Percentiles rank a stretch among this genome's conserved stretches.
Evolutionary conservation across 2,797 vertebrate species (phyloP).

Genomic region (Chromis chromis): DNA sequence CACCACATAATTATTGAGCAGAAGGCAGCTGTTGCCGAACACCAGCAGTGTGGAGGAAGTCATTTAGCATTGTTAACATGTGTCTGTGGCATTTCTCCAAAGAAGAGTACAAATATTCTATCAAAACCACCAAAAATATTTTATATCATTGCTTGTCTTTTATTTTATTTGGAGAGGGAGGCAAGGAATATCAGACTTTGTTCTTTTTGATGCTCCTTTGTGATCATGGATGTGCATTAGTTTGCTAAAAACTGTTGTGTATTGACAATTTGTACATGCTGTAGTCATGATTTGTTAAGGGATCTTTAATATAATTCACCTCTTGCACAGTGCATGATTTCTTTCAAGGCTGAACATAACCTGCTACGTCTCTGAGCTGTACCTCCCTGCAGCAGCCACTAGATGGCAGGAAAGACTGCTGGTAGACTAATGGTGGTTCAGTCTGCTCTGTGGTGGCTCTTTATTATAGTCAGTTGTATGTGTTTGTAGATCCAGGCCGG

Average conservation of each 20-base stretch:
- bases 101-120: no score
- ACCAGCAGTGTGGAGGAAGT: background rate
- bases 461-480: no score
- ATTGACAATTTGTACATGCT: no score
- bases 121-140: no score
- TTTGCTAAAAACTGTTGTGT: no score
- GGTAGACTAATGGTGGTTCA: background rate
- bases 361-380: background rate
- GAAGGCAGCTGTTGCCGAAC: background rate
- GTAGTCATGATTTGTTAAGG: background rate
- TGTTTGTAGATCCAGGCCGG: no score
- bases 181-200: background rate
- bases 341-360: background rate
- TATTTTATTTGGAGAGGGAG: background rate
- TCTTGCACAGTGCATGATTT: background rate
- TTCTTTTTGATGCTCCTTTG: background rate
- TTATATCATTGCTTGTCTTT: background rate
- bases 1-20: background rate
- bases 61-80: no score
- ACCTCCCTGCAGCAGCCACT: background rate
- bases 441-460: background rate
- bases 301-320: background rate
- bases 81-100: no score
- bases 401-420: conserved; percentile 45
- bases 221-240: no score